Evolutionary conservation across 2,888 invertebrate genomes (phyloP).

Genomic region (Pecten maximus): DNA sequence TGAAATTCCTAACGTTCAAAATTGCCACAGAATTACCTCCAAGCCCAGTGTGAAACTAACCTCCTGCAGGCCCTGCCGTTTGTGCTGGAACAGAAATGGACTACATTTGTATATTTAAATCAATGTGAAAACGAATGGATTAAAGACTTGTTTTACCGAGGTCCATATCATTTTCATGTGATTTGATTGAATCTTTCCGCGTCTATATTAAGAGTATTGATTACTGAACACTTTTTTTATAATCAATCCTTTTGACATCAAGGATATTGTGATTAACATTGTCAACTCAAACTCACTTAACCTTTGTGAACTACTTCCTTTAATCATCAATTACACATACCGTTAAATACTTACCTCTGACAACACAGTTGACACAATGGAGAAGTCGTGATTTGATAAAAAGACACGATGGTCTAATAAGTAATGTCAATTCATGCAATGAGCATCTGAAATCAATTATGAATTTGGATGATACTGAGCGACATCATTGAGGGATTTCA

Average conservation of each 20-base stretch:
- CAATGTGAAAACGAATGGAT: not conserved
- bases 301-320: not conserved
- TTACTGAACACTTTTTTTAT: not conserved
- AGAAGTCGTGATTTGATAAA: not conserved
- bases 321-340: not conserved
- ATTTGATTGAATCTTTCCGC: not conserved
- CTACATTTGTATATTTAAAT: slow-evolving; percentile 35
- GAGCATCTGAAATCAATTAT: too few species aligned
- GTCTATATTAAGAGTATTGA: not conserved
- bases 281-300: not conserved
- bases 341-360: not conserved
- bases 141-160: not conserved
- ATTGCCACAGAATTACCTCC: not conserved
- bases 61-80: not conserved
- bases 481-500: too few species aligned
- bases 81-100: not conserved
- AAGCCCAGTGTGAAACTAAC: not conserved
- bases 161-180: not conserved
- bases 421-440: too few species aligned
- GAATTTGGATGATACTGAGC: too few species aligned
- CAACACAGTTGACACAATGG: not conserved
- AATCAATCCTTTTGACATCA: not conserved
- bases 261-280: not conserved
- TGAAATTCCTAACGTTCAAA: slow-evolving; percentile 2
- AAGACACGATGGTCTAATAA: not conserved